Evolutionary conservation across 2,888 invertebrate genomes (phyloP).

Genomic region (Parascotia fuliginaria): DNA sequence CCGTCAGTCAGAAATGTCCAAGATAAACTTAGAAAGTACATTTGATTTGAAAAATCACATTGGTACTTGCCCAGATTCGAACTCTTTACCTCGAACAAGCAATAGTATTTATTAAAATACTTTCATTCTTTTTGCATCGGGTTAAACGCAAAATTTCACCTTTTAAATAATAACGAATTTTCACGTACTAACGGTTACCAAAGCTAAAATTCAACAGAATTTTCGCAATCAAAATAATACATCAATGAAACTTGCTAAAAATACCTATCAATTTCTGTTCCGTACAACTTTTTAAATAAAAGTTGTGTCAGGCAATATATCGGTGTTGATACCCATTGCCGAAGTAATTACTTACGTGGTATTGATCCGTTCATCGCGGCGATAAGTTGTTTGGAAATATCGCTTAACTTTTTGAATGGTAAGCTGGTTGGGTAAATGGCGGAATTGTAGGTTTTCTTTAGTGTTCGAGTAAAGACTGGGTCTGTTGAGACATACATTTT

Average conservation of each 20-base stretch:
- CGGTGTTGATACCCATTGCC: slow-evolving; percentile 6
- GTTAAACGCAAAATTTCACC: no score
- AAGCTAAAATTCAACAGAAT: background rate
- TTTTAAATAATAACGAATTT: no score
- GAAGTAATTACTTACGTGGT: slow-evolving; percentile 7
- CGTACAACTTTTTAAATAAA: slow-evolving; percentile 8
- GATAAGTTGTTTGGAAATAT: background rate
- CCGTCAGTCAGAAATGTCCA: no score
- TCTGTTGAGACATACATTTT: no score
- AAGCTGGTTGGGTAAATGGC: background rate
- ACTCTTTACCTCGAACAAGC: no score
- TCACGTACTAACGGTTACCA: background rate
- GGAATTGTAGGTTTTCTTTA: no score
- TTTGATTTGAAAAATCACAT: no score
- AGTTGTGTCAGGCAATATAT: background rate
- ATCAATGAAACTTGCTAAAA: background rate
- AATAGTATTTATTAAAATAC: no score
- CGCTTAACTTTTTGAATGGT: background rate
- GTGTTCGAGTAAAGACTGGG: no score
- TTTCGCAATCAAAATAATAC: slow-evolving; percentile 3
- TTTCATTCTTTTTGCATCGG: background rate
- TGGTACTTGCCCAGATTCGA: no score
- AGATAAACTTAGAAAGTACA: no score
- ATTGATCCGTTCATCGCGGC: slow-evolving; percentile 1
- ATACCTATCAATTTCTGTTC: slow-evolving; percentile 4